Evolutionary conservation across 2,113 vertebrate genomes (phyloP).

Genomic region (Oryzias melastigma): DNA sequence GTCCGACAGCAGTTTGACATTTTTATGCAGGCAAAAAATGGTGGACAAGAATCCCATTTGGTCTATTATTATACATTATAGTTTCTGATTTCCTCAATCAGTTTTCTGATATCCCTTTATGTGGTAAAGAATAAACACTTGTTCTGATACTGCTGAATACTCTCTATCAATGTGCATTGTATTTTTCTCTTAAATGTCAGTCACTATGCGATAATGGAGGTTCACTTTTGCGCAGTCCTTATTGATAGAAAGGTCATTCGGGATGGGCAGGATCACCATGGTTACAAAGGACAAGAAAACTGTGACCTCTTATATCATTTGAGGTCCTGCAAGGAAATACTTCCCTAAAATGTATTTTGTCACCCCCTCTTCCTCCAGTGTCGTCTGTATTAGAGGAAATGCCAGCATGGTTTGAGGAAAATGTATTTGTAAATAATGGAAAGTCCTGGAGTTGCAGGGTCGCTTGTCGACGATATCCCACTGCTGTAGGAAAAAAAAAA

Average conservation of each 20-base stretch:
- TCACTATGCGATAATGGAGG: slow-evolving; percentile 39
- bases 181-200: slow-evolving; percentile 65
- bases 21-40: no score
- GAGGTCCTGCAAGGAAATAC: slow-evolving; percentile 22
- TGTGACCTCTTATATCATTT: slow-evolving; percentile 27
- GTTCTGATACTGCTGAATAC: neutral
- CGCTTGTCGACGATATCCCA: slow-evolving; percentile 1
- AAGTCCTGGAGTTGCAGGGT: slow-evolving; percentile 15
- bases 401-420: slow-evolving; percentile 6
- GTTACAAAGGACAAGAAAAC: slow-evolving; percentile 43
- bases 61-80: no score
- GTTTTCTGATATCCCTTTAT: neutral
- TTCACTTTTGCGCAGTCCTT: slow-evolving; percentile 32
- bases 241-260: slow-evolving; percentile 68
- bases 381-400: slow-evolving; percentile 13
- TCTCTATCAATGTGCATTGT: slow-evolving; percentile 22
- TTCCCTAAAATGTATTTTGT: neutral
- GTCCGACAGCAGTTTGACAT: no score
- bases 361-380: slow-evolving; percentile 2
- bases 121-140: neutral
- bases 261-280: slow-evolving; percentile 60
- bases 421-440: slow-evolving; percentile 18
- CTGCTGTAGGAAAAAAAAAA: no score
- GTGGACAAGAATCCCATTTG: no score
- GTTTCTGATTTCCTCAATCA: no score